A percentile compares a stretch with the other conserved stretches of the same genome.
phyloP scores from a whole-genome alignment of 2,797 vertebrate genomes.

The Benthosema pterotum region DNA sequence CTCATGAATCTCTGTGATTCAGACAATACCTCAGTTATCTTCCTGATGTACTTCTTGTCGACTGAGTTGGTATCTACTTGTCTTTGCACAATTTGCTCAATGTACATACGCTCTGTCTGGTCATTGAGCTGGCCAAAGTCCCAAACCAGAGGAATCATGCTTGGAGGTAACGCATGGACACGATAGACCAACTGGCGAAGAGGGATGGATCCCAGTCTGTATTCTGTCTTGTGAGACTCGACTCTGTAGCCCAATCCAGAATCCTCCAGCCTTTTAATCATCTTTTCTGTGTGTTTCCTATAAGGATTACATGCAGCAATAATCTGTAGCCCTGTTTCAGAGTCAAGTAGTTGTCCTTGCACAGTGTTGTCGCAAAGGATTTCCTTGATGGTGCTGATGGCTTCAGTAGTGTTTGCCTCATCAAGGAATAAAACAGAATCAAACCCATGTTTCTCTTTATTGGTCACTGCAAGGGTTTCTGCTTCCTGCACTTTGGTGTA shows the following conservation, averaged over 20 bases:
- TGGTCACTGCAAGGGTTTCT: slow-evolving; percentile 77
- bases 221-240: slow-evolving; percentile 85
- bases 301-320: slow-evolving; percentile 99
- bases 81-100: slow-evolving; percentile 91
- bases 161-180: slow-evolving; percentile 93
- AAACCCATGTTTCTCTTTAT: slow-evolving; percentile 79
- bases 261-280: slow-evolving; percentile 90
- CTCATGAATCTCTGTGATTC: slow-evolving; percentile 92
- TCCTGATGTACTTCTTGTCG: not conserved
- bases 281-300: slow-evolving; percentile 88
- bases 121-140: slow-evolving; percentile 95
- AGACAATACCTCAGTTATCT: slow-evolving; percentile 83
- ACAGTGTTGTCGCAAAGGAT: slow-evolving; percentile 90
- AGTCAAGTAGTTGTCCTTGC: slow-evolving; percentile 76
- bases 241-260: slow-evolving; percentile 94
- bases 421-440: slow-evolving; percentile 95
- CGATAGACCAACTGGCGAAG: slow-evolving; percentile 97
- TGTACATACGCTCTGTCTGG: slow-evolving; percentile 87
- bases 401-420: slow-evolving; percentile 95
- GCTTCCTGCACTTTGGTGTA: slow-evolving; percentile 86
- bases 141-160: slow-evolving; percentile 95
- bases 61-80: slow-evolving; percentile 64
- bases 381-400: slow-evolving; percentile 94
- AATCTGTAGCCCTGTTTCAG: slow-evolving; percentile 82
- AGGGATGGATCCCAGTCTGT: slow-evolving; percentile 92